Evolutionary conservation across 2,888 invertebrate species (phyloP).

Genomic region (Argynnis bischoffii): DNA sequence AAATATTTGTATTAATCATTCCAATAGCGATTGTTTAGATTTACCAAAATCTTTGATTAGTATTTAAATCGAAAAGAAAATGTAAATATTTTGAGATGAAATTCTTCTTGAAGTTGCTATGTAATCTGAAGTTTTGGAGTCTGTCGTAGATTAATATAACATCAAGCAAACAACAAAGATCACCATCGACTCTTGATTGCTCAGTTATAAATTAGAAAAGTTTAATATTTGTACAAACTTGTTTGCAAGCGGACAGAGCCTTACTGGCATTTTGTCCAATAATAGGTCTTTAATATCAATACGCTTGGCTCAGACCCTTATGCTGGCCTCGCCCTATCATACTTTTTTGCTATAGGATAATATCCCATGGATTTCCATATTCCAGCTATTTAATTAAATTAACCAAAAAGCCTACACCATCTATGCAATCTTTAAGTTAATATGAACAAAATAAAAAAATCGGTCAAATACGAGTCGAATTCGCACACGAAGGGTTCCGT

Average conservation of each 20-base stretch:
- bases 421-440: too few species aligned
- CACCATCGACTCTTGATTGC: conserved; percentile 27
- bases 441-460: too few species aligned
- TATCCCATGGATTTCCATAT: too few species aligned
- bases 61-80: conserved; percentile 2
- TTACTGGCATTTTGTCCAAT: neutral
- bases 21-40: neutral
- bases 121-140: neutral
- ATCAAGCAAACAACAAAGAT: conserved; percentile 22
- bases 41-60: conserved; percentile 8
- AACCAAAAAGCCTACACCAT: too few species aligned
- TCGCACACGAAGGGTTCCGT: too few species aligned
- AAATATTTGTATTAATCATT: neutral
- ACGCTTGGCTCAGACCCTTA: too few species aligned
- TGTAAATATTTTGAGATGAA: conserved; percentile 6
- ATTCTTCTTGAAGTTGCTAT: neutral
- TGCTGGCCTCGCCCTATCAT: too few species aligned
- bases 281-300: too few species aligned
- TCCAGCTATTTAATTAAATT: too few species aligned
- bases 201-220: conserved; percentile 44
- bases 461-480: too few species aligned
- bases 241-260: neutral
- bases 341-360: too few species aligned
- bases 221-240: conserved; percentile 19
- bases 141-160: neutral